These are phyloP conservation scores for Malurus cyaneus DNA, from an alignment of 2,113 vertebrate species.

Conservation along the genomic window DNA sequence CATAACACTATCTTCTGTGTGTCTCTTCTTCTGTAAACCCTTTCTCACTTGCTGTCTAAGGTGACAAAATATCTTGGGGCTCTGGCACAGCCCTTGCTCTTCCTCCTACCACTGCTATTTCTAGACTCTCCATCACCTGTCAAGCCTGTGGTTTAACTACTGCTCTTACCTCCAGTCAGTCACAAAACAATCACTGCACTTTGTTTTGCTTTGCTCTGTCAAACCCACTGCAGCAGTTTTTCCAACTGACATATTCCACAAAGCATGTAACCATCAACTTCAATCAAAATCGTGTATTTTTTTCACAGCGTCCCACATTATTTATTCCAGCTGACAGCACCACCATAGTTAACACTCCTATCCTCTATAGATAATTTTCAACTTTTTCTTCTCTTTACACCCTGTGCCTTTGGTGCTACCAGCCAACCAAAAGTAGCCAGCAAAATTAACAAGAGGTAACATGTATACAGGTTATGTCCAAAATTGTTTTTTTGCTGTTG, in stretches of 20 bases:
- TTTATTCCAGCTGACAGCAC: not conserved
- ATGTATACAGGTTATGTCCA: rapidly evolving
- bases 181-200: not conserved
- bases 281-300: not conserved
- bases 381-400: not conserved
- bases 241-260: not conserved
- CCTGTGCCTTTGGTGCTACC: not conserved
- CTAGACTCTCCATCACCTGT: not conserved
- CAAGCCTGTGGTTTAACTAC: not conserved
- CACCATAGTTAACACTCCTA: not conserved
- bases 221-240: not conserved
- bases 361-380: not conserved
- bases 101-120: not conserved
- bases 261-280: not conserved
- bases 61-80: not conserved
- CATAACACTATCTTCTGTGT: not conserved
- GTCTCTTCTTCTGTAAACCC: not conserved
- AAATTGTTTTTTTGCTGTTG: not conserved
- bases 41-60: not conserved
- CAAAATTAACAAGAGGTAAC: not conserved
- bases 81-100: not conserved
- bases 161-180: not conserved
- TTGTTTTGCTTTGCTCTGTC: not conserved
- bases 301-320: not conserved
- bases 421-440: not conserved